Evolutionary conservation across 2,888 invertebrate species (phyloP), one percentile per base, ranked within the genome.

Genomic region (Deilephila porcellus): DNA sequence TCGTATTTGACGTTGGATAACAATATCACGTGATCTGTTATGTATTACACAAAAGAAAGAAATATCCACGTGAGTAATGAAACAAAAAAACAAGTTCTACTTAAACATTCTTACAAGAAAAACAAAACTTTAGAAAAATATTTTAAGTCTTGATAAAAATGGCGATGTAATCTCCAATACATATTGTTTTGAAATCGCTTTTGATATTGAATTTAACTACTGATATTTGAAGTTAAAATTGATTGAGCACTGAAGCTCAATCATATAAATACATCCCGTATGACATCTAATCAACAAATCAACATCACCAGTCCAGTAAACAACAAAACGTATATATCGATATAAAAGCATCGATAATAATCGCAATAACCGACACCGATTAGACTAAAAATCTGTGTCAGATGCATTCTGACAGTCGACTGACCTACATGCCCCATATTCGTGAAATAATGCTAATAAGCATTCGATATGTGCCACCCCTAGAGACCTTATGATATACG

Each of bases 401-500:
- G 5, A 60, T 29, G 29, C 29, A 60, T n/a, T n/a, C n/a, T n/a
- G n/a, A n/a, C n/a, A 17, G 17, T 29, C 60, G 6, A 60, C 5
- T 60, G 60, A 60, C 60, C 60, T 60, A 60, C 14, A 60, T 29
- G 17, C 29, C 56, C 19, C 19, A n/a, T 56, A 56, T 19, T 56
- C 56, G 56, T 56, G 56, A 6, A 56, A 56, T 56, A 56, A 56
- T 56, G 2, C n/a, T 56, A 56, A 56, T 56, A 56, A 56, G 56
- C 56, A 52, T 52, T 52, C 17, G 67, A 67, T 52, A 52, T 67
- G 64, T 11, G 11, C 17, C 25, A 62, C 20, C 67, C 67, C 67
- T 20, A 67, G 67, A 67, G 67, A 67, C 25, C 52, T 67, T 25
- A 52, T 67, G 52, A 67, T 67, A 67, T 67, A 67, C 25, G 67